A percentile compares a stretch with the other conserved stretches of the same genome.
Evolutionary conservation across 2,888 invertebrate genomes (phyloP).

Genomic region (Harpalus rubripes): DNA sequence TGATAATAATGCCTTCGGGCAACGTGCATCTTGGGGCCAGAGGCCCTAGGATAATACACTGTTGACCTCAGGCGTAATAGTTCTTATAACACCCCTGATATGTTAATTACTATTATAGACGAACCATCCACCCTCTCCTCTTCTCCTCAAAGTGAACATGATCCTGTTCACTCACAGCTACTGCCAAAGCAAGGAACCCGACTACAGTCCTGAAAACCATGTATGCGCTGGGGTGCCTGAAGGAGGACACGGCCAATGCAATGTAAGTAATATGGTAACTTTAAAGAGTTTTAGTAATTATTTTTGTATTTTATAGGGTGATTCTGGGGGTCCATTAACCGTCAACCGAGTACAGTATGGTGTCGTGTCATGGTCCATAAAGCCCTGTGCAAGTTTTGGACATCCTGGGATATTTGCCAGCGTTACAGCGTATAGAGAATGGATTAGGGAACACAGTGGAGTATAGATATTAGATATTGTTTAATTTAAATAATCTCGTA

Average conservation of each 20-base stretch:
- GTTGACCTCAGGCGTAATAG: too few relatives aligned
- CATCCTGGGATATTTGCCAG: conserved; percentile 77
- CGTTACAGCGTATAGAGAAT: conserved; percentile 73
- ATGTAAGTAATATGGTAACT: conserved; percentile 70
- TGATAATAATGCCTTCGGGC: too few relatives aligned
- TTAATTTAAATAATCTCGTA: background rate
- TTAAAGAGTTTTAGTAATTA: too few relatives aligned
- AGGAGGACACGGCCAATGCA: conserved; percentile 78
- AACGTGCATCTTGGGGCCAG: too few relatives aligned
- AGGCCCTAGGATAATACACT: too few relatives aligned
- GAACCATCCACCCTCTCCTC: too few relatives aligned
- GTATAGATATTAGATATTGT: conserved; percentile 61
- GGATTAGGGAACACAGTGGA: conserved; percentile 70
- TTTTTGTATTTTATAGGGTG: conserved; percentile 68
- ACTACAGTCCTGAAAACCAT: conserved; percentile 73
- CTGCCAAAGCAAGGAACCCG: conserved; percentile 74
- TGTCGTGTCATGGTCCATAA: conserved; percentile 77
- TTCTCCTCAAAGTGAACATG: conserved; percentile 76
- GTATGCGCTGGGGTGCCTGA: conserved; percentile 77
- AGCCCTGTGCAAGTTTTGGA: conserved; percentile 76
- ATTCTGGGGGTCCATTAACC: conserved; percentile 77
- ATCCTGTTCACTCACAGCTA: conserved; percentile 75
- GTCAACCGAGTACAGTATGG: conserved; percentile 75
- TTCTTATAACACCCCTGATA: too few relatives aligned
- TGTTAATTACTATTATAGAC: too few relatives aligned